phyloP scores from a whole-genome alignment of 2,888 invertebrate species.

The Drosophila neutralis region DNA sequence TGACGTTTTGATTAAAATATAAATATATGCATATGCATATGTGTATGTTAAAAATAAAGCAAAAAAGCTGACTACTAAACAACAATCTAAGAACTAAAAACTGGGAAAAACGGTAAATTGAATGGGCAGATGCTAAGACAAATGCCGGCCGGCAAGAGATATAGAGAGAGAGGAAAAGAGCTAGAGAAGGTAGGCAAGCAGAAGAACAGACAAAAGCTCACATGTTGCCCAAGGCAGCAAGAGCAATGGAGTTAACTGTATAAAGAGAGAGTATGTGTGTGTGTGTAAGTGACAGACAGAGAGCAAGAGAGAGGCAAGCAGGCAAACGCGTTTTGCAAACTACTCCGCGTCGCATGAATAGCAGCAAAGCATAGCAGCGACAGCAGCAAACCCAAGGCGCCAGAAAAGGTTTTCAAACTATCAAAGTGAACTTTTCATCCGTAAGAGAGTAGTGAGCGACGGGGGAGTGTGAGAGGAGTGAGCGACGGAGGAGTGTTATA shows the following conservation, averaged over 20 bases:
- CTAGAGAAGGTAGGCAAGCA: constrained; percentile 1
- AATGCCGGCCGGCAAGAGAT: constrained; percentile 18
- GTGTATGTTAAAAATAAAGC: constrained; percentile 24
- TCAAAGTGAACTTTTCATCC: constrained; percentile 71
- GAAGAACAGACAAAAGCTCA: constrained; percentile 32
- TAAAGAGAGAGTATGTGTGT: not conserved
- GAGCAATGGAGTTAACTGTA: constrained; percentile 22
- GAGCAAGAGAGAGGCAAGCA: constrained; percentile 4
- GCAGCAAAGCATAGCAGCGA: constrained; percentile 9
- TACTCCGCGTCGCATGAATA: not conserved
- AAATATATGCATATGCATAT: not conserved
- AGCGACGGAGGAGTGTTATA: constrained; percentile 41
- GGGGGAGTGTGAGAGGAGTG: constrained; percentile 3
- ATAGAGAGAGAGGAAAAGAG: not conserved
- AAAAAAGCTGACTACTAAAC: constrained; percentile 28
- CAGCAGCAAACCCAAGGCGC: constrained; percentile 67
- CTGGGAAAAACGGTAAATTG: constrained; percentile 25
- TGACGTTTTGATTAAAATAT: not conserved
- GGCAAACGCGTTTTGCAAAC: constrained; percentile 28
- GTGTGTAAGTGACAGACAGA: not conserved
- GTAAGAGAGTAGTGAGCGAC: not conserved
- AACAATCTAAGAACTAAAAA: constrained; percentile 13
- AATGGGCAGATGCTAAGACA: constrained; percentile 24
- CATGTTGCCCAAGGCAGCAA: constrained; percentile 70
- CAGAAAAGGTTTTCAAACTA: constrained; percentile 67